Conservation (phyloP, 1,140 invertebrate genomes). For the Ditylenchus dipsaci region DNA sequence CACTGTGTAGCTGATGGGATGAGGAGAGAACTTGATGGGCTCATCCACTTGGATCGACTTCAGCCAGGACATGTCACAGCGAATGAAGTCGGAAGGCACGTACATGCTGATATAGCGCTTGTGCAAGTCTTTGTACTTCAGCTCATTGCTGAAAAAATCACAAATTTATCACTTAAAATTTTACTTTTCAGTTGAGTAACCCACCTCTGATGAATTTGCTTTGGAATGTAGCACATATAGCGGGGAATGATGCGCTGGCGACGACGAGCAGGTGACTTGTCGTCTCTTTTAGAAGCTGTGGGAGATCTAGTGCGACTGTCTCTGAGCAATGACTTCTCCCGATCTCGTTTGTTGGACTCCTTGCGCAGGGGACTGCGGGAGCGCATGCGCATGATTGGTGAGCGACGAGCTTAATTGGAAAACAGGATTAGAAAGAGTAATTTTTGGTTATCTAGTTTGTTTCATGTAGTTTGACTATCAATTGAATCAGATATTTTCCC, state of each 20-base stretch:
- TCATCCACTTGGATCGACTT: slow-evolving; percentile 79
- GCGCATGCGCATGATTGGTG: too few relatives aligned
- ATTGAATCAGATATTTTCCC: too few relatives aligned
- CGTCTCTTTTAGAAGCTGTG: slow-evolving; percentile 29
- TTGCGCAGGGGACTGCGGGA: slow-evolving; percentile 10
- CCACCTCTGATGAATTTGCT: slow-evolving; percentile 59
- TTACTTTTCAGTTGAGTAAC: too few relatives aligned
- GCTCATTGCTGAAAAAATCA: neutral
- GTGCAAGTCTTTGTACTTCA: slow-evolving; percentile 70
- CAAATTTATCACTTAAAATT: slow-evolving; percentile 56
- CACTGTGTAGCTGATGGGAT: slow-evolving; percentile 79
- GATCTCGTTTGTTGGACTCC: slow-evolving; percentile 52
- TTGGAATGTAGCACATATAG: slow-evolving; percentile 82
- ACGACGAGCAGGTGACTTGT: slow-evolving; percentile 64
- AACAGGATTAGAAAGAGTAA: too few relatives aligned
- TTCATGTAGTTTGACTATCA: too few relatives aligned
- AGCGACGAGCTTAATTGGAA: too few relatives aligned
- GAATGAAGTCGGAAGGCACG: slow-evolving; percentile 89
- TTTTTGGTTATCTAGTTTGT: too few relatives aligned
- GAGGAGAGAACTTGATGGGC: slow-evolving; percentile 73
- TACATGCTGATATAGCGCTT: slow-evolving; percentile 83
- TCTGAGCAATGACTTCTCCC: slow-evolving; percentile 49
- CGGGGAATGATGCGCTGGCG: slow-evolving; percentile 68
- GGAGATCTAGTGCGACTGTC: slow-evolving; percentile 43
- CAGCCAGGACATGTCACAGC: slow-evolving; percentile 76